Conservation (phyloP, 2,113 vertebrate genomes). For the Rutilus rutilus region DNA sequence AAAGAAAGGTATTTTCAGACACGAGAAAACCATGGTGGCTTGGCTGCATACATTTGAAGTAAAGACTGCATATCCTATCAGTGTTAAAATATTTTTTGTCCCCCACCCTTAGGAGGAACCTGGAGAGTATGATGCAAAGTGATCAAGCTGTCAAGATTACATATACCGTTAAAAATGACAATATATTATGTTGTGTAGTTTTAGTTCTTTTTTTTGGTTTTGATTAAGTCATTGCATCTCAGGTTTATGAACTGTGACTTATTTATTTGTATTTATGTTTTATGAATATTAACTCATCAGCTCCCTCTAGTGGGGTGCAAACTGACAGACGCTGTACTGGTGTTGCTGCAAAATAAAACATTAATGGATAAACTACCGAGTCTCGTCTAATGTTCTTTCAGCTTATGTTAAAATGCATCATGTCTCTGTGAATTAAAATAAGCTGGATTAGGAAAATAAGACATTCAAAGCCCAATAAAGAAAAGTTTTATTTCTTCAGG, state of each 20-base stretch:
- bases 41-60: background rate
- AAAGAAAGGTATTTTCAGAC: conserved; percentile 63
- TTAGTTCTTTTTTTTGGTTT: background rate
- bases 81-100: background rate
- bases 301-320: conserved; percentile 68
- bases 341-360: conserved; percentile 58
- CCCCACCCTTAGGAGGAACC: conserved; percentile 69
- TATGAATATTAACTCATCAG: conserved; percentile 25
- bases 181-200: background rate
- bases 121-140: conserved; percentile 54
- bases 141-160: background rate
- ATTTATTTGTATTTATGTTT: conserved; percentile 64
- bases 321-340: conserved; percentile 62
- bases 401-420: background rate
- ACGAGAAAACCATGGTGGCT: background rate
- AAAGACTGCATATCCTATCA: background rate
- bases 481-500: conserved; percentile 78
- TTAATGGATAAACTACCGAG: background rate
- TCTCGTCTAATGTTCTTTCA: background rate
- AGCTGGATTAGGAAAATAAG: background rate
- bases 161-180: background rate
- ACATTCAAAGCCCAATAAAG: conserved; percentile 67
- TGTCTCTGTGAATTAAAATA: background rate
- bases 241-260: conserved; percentile 30
- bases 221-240: conserved; percentile 34